Evolutionary conservation across 1,140 invertebrate species (phyloP).

Genomic region (Zaprionus lachaisei): DNA sequence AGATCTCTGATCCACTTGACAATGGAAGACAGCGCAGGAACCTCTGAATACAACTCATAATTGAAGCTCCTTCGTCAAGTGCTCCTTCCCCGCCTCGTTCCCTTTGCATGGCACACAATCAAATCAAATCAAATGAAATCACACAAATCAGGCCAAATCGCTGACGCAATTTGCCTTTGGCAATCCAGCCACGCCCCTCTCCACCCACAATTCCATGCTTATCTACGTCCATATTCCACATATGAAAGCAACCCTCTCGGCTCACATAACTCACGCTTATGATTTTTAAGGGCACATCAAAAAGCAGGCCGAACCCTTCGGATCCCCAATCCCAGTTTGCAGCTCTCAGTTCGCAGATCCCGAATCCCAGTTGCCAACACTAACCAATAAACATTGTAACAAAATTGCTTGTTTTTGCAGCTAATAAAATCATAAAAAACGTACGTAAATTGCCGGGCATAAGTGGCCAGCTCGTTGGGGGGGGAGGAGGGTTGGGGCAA

Average conservation of each 20-base stretch:
- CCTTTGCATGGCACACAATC: conserved; percentile 56
- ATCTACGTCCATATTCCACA: conserved; percentile 22
- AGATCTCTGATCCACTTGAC: neutral
- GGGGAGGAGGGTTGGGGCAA: neutral
- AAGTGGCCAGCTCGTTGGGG: conserved; percentile 48
- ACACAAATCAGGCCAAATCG: conserved; percentile 77
- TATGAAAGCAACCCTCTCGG: conserved; percentile 9
- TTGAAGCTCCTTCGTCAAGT: conserved; percentile 9
- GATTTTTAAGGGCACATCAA: conserved; percentile 81
- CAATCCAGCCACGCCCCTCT: conserved; percentile 11
- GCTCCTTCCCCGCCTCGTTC: neutral
- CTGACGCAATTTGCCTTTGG: conserved; percentile 65
- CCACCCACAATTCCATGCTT: neutral
- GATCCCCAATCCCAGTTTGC: conserved; percentile 11
- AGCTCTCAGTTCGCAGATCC: neutral
- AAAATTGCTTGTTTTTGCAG: conserved; percentile 82
- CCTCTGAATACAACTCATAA: conserved; percentile 34
- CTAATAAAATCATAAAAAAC: conserved; percentile 83
- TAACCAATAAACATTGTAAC: conserved; percentile 83
- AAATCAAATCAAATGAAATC: conserved; percentile 65
- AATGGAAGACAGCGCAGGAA: neutral
- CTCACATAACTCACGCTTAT: conserved; percentile 77
- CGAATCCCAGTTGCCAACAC: conserved; percentile 43
- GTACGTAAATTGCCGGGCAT: conserved; percentile 65
- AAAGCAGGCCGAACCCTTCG: conserved; percentile 51